Evolutionary conservation across 30 jellyfish, hydroid and myxozoan genomes (phyloP).

Genomic region (Thelohanellus kitauei): DNA sequence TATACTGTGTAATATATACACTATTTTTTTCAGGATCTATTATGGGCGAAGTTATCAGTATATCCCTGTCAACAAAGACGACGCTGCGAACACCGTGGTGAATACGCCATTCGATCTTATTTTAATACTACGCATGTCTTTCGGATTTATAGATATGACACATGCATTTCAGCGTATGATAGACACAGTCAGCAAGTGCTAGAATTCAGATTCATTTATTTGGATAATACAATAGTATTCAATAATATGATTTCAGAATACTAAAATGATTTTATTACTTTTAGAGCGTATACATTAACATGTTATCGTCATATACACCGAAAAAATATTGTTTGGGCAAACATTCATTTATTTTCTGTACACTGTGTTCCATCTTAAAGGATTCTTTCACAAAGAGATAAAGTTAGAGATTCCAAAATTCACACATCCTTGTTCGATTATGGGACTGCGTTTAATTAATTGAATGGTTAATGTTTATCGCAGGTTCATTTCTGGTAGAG

Average conservation of each 20-base stretch:
- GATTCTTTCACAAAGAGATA: slow-evolving; percentile 2
- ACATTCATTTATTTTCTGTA: slow-evolving; percentile 6
- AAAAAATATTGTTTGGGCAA: slow-evolving; percentile 3
- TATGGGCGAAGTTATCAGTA: slow-evolving; percentile 10
- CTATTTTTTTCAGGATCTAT: slow-evolving; percentile 4
- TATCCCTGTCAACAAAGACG: slow-evolving; percentile 9
- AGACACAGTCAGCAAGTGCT: slow-evolving; percentile 9
- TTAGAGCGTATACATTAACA: slow-evolving; percentile 2
- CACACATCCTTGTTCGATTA: too few relatives aligned
- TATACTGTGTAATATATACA: too few relatives aligned
- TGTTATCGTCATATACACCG: slow-evolving; percentile 4
- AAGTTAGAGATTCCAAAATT: slow-evolving; percentile 2
- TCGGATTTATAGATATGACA: slow-evolving; percentile 12
- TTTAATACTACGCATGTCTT: slow-evolving; percentile 9
- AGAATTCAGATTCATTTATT: slow-evolving; percentile 6
- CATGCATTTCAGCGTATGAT: slow-evolving; percentile 15
- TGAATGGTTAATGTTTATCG: slow-evolving; percentile 5
- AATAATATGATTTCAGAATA: slow-evolving; percentile 5
- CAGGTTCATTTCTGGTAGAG: slow-evolving; percentile 6
- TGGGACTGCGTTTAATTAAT: background rate
- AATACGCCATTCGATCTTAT: slow-evolving; percentile 14
- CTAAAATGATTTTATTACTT: slow-evolving; percentile 3
- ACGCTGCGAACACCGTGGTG: slow-evolving; percentile 10
- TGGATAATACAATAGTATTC: slow-evolving; percentile 8
- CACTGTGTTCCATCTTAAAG: slow-evolving; percentile 7